Base-by-base conservation (phyloP, 2,113 vertebrate genomes). In the Boulengeromyrus knoepffleri region DNA sequence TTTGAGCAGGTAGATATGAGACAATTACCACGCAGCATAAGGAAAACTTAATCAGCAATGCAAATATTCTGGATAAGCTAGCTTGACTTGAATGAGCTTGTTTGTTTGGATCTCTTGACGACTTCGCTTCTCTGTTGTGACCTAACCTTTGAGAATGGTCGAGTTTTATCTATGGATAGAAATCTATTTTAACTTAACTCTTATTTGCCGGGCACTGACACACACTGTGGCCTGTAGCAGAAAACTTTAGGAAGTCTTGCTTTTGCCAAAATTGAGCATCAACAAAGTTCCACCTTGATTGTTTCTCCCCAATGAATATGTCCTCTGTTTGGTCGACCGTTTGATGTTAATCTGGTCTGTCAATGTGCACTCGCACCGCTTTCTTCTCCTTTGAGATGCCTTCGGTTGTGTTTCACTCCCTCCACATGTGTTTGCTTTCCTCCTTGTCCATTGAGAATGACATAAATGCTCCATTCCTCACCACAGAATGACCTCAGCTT, bases 261-360 rank as follows among this genome's bases (percentile, higher is more conserved):
- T 93, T 97, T 97, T 96, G 95, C 96, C 96, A 96, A 53, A 96
- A 95, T 97, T 97, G 96, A 96, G 96, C 94, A 92, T 97, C 95
- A 94, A 96, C 96, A 96, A 95, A 97, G 96, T 97, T 96, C 95
- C 95, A 96, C 95, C 96, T 95, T 96, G 96, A 96, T 95, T 95
- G 95, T 92, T 94, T 95, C 93, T 95, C 95, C 13, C 93, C 94
- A 94, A 91, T 91, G 95, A 96, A 96, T 95, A 96, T 95, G 95
- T 94, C 94, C 95, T 95, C 94, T 96, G 95, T 94, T 95, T 96
- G 95, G 92, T 94, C 94, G 94, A 95, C 96, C 93, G 96, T 97
- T 95, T 96, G 96, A 96, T 96, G 95, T 94, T 96, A 96, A 96
- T 96, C 95, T 94, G 95, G 94, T 95, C 95, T 96, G 96, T 97